Percentiles rank a stretch among this genome's conserved stretches.
Evolutionary conservation across 2,113 vertebrate genomes (phyloP).

Genomic region (Delphinus delphis): DNA sequence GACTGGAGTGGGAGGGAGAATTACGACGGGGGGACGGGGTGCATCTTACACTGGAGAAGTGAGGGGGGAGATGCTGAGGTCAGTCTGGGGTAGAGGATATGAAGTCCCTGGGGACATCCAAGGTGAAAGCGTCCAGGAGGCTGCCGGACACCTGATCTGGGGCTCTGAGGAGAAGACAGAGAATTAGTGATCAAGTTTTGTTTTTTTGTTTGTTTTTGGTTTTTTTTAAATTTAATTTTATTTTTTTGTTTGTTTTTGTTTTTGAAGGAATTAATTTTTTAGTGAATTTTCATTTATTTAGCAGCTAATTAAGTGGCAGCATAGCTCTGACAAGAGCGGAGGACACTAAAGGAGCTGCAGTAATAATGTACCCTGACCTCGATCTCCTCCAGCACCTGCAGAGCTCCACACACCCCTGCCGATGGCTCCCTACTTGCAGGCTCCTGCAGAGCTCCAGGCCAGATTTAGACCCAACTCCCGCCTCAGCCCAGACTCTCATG

Average conservation of each 20-base stretch:
- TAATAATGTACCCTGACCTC: not conserved
- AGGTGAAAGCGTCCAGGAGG: not conserved
- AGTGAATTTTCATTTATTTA: not conserved
- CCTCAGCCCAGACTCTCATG: not conserved
- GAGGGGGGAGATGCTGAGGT: not conserved
- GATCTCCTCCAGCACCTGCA: not conserved
- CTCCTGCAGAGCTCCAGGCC: not conserved
- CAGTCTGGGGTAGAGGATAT: not conserved
- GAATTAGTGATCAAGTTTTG: not conserved
- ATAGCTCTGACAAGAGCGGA: not conserved
- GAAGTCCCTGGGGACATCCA: not conserved
- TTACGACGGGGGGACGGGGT: fast-evolving
- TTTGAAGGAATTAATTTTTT: not conserved
- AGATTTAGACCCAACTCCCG: not conserved
- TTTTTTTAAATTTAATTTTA: not conserved
- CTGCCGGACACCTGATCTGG: not conserved
- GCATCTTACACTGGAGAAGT: not conserved
- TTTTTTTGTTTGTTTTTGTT: no score
- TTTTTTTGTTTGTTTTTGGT: not conserved
- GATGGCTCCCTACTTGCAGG: no score
- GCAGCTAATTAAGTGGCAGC: not conserved
- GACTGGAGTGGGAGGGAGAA: not conserved
- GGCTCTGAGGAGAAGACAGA: not conserved
- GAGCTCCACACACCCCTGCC: fast-evolving
- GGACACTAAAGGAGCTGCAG: not conserved